Evolutionary conservation across 2,797 vertebrate genomes (phyloP), one percentile per base, ranked within the genome.

Genomic region (Phataginus tricuspis): DNA sequence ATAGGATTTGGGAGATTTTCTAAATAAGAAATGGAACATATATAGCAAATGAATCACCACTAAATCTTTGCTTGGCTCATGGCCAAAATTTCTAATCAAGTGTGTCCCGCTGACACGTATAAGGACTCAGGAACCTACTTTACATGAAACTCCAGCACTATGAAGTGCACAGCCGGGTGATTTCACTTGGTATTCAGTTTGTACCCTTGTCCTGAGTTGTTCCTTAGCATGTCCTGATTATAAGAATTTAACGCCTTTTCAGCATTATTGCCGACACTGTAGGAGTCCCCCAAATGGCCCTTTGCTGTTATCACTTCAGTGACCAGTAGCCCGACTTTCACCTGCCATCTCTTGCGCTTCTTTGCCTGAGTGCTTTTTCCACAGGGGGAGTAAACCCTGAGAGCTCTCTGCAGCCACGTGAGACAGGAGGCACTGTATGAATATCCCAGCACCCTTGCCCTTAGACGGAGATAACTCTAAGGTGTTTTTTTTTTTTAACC

Each of bases 101-200:
- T 25, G 4, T 90, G 21, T 78, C n/a, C 51, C 68, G 5, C 15
- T 90, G 49, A 59, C 64, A 4, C 37, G 23, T 19, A 11, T 29
- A n/a, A 74, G 15, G 18, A 15, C 25, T 9, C 21, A 18, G 18
- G 3, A 49, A 34, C 4, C 66, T 55, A 55, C 51, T 72, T 27
- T 75, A 37, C 31, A 29, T 34, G 34, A 15, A 75, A 27, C 2
- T 23, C 7, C 10, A 21, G 11, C 12, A 1, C 16, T 15, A 2
- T 25, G 34, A 34, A n/a, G 37, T 13, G 31, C 8, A 31, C 4
- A n/a, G 11, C 16, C 1, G 61, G 39, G 64, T 89, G 74, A 92
- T 86, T 57, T 94, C 42, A 69, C 25, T 68, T 84, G 23, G 14
- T 37, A 74, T 11, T 45, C 39, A 75, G 37, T 83, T 83, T 79